Base-by-base conservation (phyloP, 2,797 vertebrate genomes). In the Silurus lanzhouensis region DNA sequence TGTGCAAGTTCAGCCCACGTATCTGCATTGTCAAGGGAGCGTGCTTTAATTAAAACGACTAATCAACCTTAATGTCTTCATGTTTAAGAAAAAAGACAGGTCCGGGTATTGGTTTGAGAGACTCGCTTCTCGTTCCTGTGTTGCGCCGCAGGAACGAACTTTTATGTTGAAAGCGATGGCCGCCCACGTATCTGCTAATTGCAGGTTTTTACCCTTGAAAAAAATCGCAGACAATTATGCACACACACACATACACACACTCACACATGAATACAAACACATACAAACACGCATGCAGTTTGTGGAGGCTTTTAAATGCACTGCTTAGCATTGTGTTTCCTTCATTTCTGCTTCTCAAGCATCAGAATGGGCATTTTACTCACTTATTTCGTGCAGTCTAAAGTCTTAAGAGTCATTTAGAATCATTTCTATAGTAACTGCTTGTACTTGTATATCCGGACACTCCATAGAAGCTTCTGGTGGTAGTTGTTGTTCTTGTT, bases 1-100 rank as follows among this genome's bases (percentile, higher is more conserved):
- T 57, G 80, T 20, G 31, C 61, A 60, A 31, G 90, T 88, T 91
- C 88, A 93, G 92, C 92, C 91, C 93, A 92, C 92, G 71, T 84
- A 79, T 87, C 91, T 91, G 89, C 88, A 83, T 89, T 93, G 93
- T 94, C 93, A 94, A 91, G 88, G 94, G 94, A 93, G 91, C 92
- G 91, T 93, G 93, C 93, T 93, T 92, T 94, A 95, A 95, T 95
- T 95, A 95, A 91, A 94, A 94, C 92, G 94, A 93, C 93, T 94
- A 95, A 95, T 94, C 94, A 94, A 92, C 91, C 91, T 93, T 93
- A 95, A 95, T 94, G 94, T 94, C 93, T 95, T 94, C 92, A 93
- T 94, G 93, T 94, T 95, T 91, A 92, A 93, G 91, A 90, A 91
- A 93, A 92, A 90, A 89, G 92, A 91, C 91, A 91, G 89, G 91